Evolutionary conservation across 1,140 invertebrate genomes (phyloP), one percentile per base, ranked within the genome.

Genomic region (Cotesia chilonis): DNA sequence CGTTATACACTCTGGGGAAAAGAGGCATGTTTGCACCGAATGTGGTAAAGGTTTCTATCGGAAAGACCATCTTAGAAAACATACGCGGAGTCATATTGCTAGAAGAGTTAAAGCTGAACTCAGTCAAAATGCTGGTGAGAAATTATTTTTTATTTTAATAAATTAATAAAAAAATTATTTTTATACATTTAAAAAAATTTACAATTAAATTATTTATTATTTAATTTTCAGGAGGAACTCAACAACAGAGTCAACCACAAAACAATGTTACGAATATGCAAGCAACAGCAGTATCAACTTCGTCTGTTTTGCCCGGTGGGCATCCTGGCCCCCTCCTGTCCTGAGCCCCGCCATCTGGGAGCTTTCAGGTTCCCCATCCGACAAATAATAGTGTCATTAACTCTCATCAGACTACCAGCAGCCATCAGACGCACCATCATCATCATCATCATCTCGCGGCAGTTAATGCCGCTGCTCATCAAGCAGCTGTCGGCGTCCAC

Each of bases 1-100:
- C 83, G 92, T 95, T 55, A 94, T 95, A 77, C 94, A 95, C 82
- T 94, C 93, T 0, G 94, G 93, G 1, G 94, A 95, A 81, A 96
- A 96, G 81, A 87, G 92, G 38, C 94, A 95, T 78, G 89, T 95
- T 5, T 96, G 94, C 83, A 92, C 92, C 37, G 94, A 95, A 78
- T 96, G 94, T 78, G 93, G 94, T 57, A 96, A 95, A 86, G 93
- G 93, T 84, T 89, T 91, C 71, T 90, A 89, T 80, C 77, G 78
- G 28, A 89, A 89, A 75, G 87, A 86, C 77, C 84, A 86, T 75
- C 70, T 87, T 28, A 87, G 89, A 63, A 95, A 95, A 78, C 93
- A 95, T 81, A 93, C 93, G 6, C 90, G 93, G 68, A 94, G 92
- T 52, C 94, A 95, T 83, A 93, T 94, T 72, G 92, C 93, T 9